Conservation (phyloP, 1,140 invertebrate genomes). For the Pogonomyrmex barbatus region DNA sequence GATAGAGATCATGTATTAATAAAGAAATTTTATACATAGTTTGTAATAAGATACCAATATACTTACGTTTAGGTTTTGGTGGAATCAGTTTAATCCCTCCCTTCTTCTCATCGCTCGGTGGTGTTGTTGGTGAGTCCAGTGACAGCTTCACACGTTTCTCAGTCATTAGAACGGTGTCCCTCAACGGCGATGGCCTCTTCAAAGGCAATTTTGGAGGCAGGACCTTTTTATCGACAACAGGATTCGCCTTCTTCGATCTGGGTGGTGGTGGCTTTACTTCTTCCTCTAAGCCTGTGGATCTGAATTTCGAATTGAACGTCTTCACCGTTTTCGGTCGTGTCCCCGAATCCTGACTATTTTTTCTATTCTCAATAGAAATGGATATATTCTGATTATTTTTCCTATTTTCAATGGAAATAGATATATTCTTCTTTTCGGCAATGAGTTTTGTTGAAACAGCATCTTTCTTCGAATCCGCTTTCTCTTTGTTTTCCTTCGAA, state of each 20-base stretch:
- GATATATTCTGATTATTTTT: slow-evolving; percentile 88
- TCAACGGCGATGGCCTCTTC: slow-evolving; percentile 89
- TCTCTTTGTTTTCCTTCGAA: slow-evolving; percentile 83
- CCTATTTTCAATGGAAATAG: slow-evolving; percentile 92
- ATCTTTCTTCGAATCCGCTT: slow-evolving; percentile 80
- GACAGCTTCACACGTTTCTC: slow-evolving; percentile 92
- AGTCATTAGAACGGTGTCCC: slow-evolving; percentile 85
- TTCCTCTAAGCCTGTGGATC: slow-evolving; percentile 94
- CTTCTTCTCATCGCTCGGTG: slow-evolving; percentile 88
- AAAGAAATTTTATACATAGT: slow-evolving; percentile 63
- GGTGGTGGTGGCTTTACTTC: slow-evolving; percentile 92
- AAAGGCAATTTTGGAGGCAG: slow-evolving; percentile 86
- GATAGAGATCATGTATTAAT: slow-evolving; percentile 50
- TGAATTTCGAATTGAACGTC: slow-evolving; percentile 94
- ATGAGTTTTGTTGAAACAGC: slow-evolving; percentile 56
- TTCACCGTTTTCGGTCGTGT: slow-evolving; percentile 93
- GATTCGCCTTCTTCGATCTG: slow-evolving; percentile 83
- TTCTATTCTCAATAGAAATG: slow-evolving; percentile 92
- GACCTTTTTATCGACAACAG: slow-evolving; percentile 86
- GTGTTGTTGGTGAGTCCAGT: slow-evolving; percentile 80
- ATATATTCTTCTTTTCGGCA: slow-evolving; percentile 89
- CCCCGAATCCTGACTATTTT: slow-evolving; percentile 88
- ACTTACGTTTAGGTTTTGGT: slow-evolving; percentile 96
- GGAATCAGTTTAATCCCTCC: slow-evolving; percentile 94
- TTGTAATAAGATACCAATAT: slow-evolving; percentile 73